Conservation (phyloP, 2,888 invertebrate genomes). For the Drosophila recens region DNA sequence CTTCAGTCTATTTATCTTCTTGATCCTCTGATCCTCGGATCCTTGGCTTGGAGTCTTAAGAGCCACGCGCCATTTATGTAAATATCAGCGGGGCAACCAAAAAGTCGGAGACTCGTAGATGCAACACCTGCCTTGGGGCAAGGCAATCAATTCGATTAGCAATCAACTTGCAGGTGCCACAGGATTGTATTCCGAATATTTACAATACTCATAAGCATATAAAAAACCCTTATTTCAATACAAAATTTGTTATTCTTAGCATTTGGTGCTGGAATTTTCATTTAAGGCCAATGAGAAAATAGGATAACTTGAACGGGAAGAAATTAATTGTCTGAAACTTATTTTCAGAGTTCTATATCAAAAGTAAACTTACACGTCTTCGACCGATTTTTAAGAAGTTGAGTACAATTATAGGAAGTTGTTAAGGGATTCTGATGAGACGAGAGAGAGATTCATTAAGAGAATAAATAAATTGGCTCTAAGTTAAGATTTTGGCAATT, state of each 20-base stretch:
- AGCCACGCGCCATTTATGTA: constrained; percentile 68
- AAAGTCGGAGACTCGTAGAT: not conserved
- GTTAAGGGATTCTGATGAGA: no score
- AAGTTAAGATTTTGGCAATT: no score
- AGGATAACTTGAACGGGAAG: no score
- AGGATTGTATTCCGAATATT: not conserved
- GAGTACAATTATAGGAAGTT: no score
- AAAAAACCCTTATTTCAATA: not conserved
- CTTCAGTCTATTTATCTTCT: not conserved
- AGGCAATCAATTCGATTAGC: constrained; percentile 20
- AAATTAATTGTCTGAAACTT: not conserved
- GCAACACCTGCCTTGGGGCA: constrained; percentile 44
- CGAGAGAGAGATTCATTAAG: no score
- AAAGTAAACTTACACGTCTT: no score
- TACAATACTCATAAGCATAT: not conserved
- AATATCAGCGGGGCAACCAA: constrained; percentile 33
- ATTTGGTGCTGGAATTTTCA: not conserved
- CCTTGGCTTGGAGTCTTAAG: constrained; percentile 16
- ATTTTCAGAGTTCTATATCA: not conserved
- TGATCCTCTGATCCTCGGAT: constrained; percentile 10
- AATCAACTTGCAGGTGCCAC: constrained; percentile 22
- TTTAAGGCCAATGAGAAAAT: no score
- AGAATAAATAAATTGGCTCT: no score
- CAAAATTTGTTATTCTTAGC: not conserved
- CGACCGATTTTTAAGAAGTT: no score